These are phyloP conservation scores for Cryptus viduatorius DNA, from an alignment of 2,888 invertebrate genomes.

Conservation along the genomic window DNA sequence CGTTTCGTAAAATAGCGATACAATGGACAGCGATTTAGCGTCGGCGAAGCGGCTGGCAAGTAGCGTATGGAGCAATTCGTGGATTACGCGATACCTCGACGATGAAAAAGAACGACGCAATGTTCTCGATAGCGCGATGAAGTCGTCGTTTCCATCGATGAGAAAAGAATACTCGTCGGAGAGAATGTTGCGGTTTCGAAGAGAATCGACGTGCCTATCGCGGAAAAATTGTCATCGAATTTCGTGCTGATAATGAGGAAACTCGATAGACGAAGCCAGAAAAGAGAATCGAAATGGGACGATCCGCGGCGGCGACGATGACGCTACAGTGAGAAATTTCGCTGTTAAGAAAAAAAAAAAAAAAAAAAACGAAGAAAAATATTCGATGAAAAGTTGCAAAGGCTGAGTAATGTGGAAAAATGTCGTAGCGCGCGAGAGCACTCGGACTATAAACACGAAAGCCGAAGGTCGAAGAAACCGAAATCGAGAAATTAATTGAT, in stretches of 20 bases:
- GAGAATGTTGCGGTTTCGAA: too few species aligned
- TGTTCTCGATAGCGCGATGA: background rate
- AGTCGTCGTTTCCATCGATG: background rate
- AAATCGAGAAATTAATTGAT: constrained; percentile 9
- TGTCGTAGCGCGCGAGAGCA: constrained; percentile 11
- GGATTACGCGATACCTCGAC: background rate
- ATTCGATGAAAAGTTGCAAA: too few species aligned
- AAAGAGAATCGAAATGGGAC: background rate
- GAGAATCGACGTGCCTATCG: background rate
- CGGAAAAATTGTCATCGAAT: background rate
- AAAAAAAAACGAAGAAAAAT: background rate
- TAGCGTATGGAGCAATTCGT: background rate
- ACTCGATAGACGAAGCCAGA: background rate
- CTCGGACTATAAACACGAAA: constrained; percentile 54
- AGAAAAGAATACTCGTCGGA: background rate
- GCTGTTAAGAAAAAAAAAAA: background rate
- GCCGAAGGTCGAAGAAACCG: constrained; percentile 24
- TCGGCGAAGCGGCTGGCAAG: background rate
- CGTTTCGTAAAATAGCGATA: background rate
- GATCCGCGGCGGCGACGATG: background rate
- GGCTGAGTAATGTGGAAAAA: background rate
- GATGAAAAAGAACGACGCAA: background rate
- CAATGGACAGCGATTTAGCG: background rate
- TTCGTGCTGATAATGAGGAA: background rate
- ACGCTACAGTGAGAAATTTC: background rate